phyloP scores from a whole-genome alignment of 2,113 vertebrate genomes.

The Apteryx owenii region DNA sequence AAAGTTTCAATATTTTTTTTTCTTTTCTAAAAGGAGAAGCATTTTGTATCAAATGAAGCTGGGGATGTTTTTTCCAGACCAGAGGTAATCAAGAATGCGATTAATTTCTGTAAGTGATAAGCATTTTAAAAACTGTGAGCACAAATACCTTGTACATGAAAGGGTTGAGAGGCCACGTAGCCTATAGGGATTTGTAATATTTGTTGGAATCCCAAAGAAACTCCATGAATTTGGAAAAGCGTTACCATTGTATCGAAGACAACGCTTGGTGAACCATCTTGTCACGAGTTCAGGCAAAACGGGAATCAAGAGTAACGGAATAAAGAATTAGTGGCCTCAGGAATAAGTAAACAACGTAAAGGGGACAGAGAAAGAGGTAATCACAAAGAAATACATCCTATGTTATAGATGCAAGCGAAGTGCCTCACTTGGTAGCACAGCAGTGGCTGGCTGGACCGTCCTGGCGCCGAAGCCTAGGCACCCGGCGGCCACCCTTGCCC shows the following conservation, averaged over 20 bases:
- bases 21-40: background rate
- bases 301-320: too few species aligned
- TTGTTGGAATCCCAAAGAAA: background rate
- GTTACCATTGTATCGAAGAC: background rate
- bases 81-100: background rate
- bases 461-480: too few species aligned
- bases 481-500: too few species aligned
- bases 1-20: accelerated
- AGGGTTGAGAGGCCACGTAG: background rate
- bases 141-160: too few species aligned
- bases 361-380: background rate
- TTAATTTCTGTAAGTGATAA: background rate
- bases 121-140: background rate
- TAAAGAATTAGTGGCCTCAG: background rate
- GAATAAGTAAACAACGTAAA: background rate
- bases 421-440: background rate
- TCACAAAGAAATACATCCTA: accelerated
- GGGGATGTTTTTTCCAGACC: accelerated
- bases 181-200: background rate
- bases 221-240: background rate
- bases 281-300: background rate
- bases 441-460: accelerated
- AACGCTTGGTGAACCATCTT: background rate
- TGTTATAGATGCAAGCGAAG: accelerated
- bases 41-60: background rate